Percentiles rank a stretch among this genome's conserved stretches.
These are phyloP conservation scores for Brachyptera risi DNA, from an alignment of 2,888 invertebrate genomes.

Conservation along the genomic window DNA sequence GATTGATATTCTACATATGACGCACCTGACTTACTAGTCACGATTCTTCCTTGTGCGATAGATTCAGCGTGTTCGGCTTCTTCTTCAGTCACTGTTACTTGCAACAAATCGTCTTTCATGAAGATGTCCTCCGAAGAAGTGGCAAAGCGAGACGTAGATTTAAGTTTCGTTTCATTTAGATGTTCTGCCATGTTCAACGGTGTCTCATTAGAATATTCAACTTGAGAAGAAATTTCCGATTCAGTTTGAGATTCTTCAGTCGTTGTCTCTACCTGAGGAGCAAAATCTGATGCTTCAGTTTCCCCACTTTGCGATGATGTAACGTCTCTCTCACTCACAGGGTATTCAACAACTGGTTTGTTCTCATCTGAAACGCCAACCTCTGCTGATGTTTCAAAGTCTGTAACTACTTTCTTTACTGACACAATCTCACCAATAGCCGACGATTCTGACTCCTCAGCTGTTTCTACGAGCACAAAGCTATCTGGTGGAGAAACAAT, in stretches of 20 bases:
- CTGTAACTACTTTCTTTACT: not conserved
- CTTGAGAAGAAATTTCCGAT: constrained; percentile 3
- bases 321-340: constrained; percentile 5
- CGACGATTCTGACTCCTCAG: not conserved
- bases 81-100: constrained; percentile 43
- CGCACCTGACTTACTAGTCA: constrained; percentile 28
- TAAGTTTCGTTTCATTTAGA: not conserved
- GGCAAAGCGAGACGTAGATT: constrained; percentile 31
- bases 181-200: not conserved
- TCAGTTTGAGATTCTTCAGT: not conserved
- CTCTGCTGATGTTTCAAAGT: too few relatives aligned
- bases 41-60: constrained; percentile 17
- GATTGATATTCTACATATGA: constrained; percentile 30
- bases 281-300: constrained; percentile 2
- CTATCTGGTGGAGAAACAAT: not conserved
- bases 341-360: not conserved
- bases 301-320: constrained; percentile 11
- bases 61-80: constrained; percentile 7
- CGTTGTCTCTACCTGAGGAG: not conserved
- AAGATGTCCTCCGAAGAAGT: constrained; percentile 42
- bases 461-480: not conserved
- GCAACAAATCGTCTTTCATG: constrained; percentile 46
- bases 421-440: not conserved
- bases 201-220: constrained; percentile 11
- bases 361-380: too few relatives aligned